Percentiles rank a stretch among this genome's conserved stretches.
These are phyloP conservation scores for Panagrolaimus sp. DNA, from an alignment of 1,140 invertebrate species.

Conservation along the genomic window DNA sequence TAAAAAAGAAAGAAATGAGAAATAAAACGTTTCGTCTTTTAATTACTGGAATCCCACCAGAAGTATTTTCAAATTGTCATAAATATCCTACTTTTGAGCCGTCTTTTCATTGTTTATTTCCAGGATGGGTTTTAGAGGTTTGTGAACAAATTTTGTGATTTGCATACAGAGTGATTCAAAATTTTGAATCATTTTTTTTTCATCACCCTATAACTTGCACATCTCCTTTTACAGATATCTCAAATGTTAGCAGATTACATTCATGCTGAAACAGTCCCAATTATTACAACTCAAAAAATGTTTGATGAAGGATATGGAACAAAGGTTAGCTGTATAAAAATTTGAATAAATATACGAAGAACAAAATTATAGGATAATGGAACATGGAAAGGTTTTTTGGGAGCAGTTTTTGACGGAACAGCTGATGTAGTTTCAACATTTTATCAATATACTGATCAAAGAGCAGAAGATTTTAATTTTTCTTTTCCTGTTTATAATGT, in stretches of 20 bases:
- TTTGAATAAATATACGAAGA: background rate
- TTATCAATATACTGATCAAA: slow-evolving; percentile 1
- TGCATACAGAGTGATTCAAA: too few species aligned
- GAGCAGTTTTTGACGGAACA: background rate
- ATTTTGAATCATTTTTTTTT: too few species aligned
- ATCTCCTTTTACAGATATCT: too few species aligned
- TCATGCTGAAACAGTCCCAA: background rate
- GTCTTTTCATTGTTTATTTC: background rate
- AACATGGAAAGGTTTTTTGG: slow-evolving; percentile 5
- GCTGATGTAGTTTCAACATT: background rate
- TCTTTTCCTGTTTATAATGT: slow-evolving; percentile 8
- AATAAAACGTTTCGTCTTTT: too few species aligned
- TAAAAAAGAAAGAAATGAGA: too few species aligned
- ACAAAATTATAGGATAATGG: background rate
- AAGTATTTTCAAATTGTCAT: too few species aligned
- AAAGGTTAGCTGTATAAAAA: too few species aligned
- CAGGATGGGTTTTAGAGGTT: slow-evolving; percentile 5
- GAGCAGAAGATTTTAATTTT: background rate
- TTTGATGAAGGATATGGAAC: background rate
- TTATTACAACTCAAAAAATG: background rate
- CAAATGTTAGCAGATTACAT: background rate
- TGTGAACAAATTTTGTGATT: too few species aligned
- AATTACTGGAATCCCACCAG: too few species aligned
- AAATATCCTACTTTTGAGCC: too few species aligned
- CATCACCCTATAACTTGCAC: too few species aligned